These are phyloP conservation scores for Diploscapter pachys DNA, from an alignment of 1,140 invertebrate genomes.

Conservation along the genomic window DNA sequence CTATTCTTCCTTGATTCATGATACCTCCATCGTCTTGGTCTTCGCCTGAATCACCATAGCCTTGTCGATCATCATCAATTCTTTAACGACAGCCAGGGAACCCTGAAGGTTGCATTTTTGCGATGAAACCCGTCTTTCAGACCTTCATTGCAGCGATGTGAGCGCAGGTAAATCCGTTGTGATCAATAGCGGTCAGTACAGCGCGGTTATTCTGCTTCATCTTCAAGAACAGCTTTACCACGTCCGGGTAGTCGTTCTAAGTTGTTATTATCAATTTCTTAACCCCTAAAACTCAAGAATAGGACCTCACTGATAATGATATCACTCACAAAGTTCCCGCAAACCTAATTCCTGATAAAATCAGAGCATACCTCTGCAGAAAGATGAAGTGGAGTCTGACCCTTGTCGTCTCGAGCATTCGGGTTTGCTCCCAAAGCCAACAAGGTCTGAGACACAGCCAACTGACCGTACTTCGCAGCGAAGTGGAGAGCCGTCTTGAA, in stretches of 20 bases:
- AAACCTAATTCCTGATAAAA: no score
- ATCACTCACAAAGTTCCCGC: no score
- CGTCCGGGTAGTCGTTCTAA: conserved; percentile 89
- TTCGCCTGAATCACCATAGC: conserved; percentile 87
- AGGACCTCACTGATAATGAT: no score
- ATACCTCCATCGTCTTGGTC: conserved; percentile 65
- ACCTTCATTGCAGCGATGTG: conserved; percentile 93
- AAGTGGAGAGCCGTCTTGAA: conserved; percentile 65
- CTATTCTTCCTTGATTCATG: no score
- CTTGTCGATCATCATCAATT: conserved; percentile 96
- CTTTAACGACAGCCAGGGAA: conserved; percentile 91
- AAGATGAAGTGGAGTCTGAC: conserved; percentile 68
- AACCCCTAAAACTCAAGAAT: no score
- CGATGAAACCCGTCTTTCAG: neutral
- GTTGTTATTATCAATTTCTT: conserved; percentile 19
- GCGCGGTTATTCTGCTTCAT: conserved; percentile 76
- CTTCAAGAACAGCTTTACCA: conserved; percentile 92
- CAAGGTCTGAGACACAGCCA: conserved; percentile 88
- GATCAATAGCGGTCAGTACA: conserved; percentile 72
- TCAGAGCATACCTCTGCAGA: conserved; percentile 86
- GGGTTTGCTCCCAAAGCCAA: conserved; percentile 90
- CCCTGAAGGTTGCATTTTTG: conserved; percentile 63
- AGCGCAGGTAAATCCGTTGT: conserved; percentile 75
- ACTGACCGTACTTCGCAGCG: conserved; percentile 82
- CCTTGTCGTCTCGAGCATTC: conserved; percentile 75